Percentiles rank a stretch among this genome's conserved stretches.
These are phyloP conservation scores for Nyctereutes procyonoides DNA, from an alignment of 2,113 vertebrate genomes.

Conservation along the genomic window DNA sequence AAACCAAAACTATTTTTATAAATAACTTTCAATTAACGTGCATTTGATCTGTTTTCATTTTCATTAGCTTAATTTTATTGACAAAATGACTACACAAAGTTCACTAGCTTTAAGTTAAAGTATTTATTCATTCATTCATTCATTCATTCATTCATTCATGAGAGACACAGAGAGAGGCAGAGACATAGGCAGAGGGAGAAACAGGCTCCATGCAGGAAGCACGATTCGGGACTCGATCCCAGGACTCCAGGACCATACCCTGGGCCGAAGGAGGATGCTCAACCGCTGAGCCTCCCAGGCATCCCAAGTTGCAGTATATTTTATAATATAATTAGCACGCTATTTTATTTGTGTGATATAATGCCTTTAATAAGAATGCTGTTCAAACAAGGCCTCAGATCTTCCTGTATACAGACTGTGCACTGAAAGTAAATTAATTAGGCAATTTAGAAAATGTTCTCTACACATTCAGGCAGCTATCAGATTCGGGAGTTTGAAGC, in stretches of 20 bases:
- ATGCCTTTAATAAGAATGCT: neutral
- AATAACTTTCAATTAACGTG: conserved; percentile 51
- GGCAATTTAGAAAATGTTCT: neutral
- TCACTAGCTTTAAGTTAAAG: conserved; percentile 19
- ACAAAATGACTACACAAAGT: neutral
- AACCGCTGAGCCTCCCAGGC: no score
- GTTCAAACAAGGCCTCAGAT: neutral
- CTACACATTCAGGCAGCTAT: neutral
- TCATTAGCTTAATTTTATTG: conserved; percentile 55
- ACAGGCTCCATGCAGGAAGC: no score
- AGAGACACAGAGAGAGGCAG: no score
- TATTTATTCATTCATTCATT: no score
- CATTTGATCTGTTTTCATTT: conserved; percentile 17
- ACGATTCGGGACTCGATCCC: no score
- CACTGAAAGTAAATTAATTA: neutral
- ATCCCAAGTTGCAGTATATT: neutral
- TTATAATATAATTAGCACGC: neutral
- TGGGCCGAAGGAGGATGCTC: no score
- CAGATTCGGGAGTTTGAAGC: neutral
- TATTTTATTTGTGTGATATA: neutral
- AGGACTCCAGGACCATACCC: no score
- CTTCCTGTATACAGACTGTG: neutral
- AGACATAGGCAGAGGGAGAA: no score
- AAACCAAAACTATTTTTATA: conserved; percentile 27
- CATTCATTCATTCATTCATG: no score